Conservation (phyloP, 30 jellyfish, hydroid and myxozoan genomes). For the Aurelia sp. region DNA sequence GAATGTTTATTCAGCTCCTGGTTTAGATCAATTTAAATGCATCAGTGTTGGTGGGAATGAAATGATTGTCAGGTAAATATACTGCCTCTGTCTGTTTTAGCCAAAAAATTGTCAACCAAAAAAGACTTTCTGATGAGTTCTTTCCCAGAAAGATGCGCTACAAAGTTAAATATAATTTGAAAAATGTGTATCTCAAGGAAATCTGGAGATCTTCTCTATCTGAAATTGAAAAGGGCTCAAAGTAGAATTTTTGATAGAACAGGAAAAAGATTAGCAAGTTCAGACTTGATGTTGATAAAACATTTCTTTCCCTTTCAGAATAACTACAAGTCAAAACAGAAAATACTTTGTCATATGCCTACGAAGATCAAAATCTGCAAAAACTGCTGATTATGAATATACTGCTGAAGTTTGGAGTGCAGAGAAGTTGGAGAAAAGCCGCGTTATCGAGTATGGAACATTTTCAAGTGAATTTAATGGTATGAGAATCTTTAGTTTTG, state of each 20-base stretch:
- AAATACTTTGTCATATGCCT: conserved; percentile 14
- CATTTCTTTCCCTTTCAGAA: conserved; percentile 13
- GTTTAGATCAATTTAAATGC: conserved; percentile 3
- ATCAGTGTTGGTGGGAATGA: conserved; percentile 9
- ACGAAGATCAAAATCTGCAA: not conserved
- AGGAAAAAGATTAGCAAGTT: not conserved
- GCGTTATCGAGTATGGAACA: conserved; percentile 1
- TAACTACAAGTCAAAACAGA: conserved; percentile 3
- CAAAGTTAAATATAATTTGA: not conserved
- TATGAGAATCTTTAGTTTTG: conserved; percentile 1
- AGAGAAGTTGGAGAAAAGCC: not conserved
- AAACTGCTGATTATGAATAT: conserved; percentile 1
- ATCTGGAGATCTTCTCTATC: too few species aligned
- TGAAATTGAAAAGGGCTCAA: too few species aligned
- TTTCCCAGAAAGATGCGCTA: too few species aligned
- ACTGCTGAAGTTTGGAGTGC: conserved; percentile 46
- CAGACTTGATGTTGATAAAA: not conserved
- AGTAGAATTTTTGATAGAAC: too few species aligned
- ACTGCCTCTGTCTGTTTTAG: too few species aligned
- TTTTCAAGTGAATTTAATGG: conserved; percentile 48
- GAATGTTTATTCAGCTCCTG: conserved; percentile 46
- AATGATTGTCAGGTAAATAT: not conserved
- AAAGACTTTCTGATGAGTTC: too few species aligned
- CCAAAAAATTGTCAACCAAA: not conserved
- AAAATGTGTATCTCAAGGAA: not conserved